These are phyloP conservation scores for Halcyon smyrnensis DNA, from an alignment of 2,797 vertebrate genomes.

Conservation along the genomic window DNA sequence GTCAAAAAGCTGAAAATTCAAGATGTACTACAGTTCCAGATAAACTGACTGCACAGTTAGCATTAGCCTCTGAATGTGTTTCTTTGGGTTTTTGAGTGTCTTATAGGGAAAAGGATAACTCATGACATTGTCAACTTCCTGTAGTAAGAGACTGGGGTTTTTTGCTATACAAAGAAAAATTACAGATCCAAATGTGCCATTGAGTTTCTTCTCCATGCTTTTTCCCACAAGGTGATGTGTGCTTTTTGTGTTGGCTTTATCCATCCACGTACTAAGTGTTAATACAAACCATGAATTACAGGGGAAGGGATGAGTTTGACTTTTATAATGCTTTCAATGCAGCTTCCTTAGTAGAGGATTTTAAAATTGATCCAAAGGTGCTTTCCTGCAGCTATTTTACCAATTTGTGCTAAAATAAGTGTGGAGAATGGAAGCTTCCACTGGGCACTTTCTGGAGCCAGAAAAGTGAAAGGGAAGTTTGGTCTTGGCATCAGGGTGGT, in stretches of 20 bases:
- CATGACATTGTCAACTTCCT: neutral
- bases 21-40: neutral
- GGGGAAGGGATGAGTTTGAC: neutral
- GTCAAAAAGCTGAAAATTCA: neutral
- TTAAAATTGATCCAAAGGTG: neutral
- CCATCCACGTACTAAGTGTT: neutral
- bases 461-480: neutral
- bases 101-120: neutral
- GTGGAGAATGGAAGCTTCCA: neutral
- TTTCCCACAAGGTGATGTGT: fast-evolving
- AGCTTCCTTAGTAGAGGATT: neutral
- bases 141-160: neutral
- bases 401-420: neutral
- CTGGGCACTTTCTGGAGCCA: neutral
- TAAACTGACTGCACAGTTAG: neutral
- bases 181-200: neutral
- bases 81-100: neutral
- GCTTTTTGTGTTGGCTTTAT: neutral
- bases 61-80: neutral
- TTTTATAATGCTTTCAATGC: neutral
- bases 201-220: neutral
- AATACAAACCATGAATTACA: neutral
- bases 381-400: neutral
- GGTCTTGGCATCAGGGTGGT: neutral
- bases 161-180: neutral